Evolutionary conservation across 2,113 vertebrate species (phyloP), one percentile per base, ranked within the genome.

Genomic region (Antechinus flavipes): DNA sequence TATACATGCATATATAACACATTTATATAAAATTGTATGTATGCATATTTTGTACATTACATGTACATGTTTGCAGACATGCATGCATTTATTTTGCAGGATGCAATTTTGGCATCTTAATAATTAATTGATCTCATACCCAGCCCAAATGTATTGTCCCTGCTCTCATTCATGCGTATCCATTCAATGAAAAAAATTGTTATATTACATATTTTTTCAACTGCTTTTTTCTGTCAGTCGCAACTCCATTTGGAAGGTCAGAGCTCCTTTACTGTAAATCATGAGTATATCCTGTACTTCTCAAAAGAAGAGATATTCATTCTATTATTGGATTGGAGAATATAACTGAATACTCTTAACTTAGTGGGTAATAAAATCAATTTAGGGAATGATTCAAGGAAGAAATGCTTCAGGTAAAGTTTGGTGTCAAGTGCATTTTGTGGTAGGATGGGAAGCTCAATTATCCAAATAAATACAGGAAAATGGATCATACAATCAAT

Each of bases 331-430:
- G 93, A 53, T 30, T 91, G 93, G 30, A 90, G 61, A 90, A 56
- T 53, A 8, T 49, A 93, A 93, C 61, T 93, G n/a, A 97, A 95
- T 91, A 91, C 93, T 54, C 46, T 96, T 56, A 92, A 46, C 30
- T 94, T 92, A 90, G 23, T 14, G 90, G 49, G 94, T 95, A 91
- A 96, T 0, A 23, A 30, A 90, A 22, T 27, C 49, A 91, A 12
- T 84, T 92, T 94, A 27, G 90, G 24, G 14, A 4, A 93, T n/a
- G 3, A 61, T 56, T 96, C 22, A 91, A 76, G 35, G 53, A 91
- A 94, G 56, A 53, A 4, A 42, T 49, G 9, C 5, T 92, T 84
- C 68, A 42, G 68, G 68, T 42, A 22, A 42, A 19, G n/a, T n/a
- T 84, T 76, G 35, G 1, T 26, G 91, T 96, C 26, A 24, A 47